These are phyloP conservation scores for Stenolophus ochropezus DNA, from an alignment of 2,888 invertebrate species.

Conservation along the genomic window DNA sequence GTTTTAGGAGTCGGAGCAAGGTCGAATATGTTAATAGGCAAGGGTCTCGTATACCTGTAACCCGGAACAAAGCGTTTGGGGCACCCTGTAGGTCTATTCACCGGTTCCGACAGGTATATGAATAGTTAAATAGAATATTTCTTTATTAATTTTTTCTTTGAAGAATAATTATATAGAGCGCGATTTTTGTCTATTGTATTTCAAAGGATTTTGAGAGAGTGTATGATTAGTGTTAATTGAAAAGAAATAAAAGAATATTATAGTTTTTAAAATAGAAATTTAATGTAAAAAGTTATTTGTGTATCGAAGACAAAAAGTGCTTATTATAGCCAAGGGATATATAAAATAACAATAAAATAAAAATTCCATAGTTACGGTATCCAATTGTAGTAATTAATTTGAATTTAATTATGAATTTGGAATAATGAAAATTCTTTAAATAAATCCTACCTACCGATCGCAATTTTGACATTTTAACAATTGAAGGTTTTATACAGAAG, in stretches of 20 bases:
- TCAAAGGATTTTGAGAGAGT: background rate
- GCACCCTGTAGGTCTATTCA: slow-evolving; percentile 22
- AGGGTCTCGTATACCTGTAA: slow-evolving; percentile 11
- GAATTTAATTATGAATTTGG: no score
- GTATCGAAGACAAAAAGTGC: no score
- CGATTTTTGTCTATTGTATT: background rate
- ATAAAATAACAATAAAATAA: no score
- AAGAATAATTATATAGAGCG: slow-evolving; percentile 23
- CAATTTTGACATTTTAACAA: no score
- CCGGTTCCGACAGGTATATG: slow-evolving; percentile 1
- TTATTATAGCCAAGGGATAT: no score
- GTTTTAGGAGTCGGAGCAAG: background rate
- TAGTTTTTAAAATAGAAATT: no score
- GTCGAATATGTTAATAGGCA: slow-evolving; percentile 12
- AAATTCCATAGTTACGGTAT: no score
- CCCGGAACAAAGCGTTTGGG: slow-evolving; percentile 33
- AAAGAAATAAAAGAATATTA: background rate
- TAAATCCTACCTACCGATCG: no score
- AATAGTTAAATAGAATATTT: slow-evolving; percentile 11
- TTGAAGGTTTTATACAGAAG: no score
- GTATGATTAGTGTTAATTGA: background rate
- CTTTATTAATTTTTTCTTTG: slow-evolving; percentile 30
- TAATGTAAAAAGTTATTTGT: no score
- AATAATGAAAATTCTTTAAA: no score
- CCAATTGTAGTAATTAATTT: no score